Evolutionary conservation across 64 coral and sea anemone species (phyloP).

Genomic region (Actinia tenebrosa): DNA sequence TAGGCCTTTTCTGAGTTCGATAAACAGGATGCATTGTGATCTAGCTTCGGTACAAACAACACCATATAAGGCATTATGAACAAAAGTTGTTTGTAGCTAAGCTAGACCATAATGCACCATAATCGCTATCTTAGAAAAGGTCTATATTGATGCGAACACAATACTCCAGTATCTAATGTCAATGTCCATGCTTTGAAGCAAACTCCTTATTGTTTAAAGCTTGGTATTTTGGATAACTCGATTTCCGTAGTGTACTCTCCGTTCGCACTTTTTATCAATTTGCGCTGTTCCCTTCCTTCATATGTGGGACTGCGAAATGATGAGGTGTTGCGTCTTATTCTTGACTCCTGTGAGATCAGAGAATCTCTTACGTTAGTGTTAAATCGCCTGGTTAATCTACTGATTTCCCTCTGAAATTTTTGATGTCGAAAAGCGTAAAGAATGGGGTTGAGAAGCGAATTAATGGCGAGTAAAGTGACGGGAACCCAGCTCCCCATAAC

Average conservation of each 20-base stretch:
- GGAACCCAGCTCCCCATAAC: conserved; percentile 51
- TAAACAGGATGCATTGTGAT: too few relatives aligned
- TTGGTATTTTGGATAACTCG: not conserved
- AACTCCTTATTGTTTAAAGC: not conserved
- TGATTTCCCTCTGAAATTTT: conserved; percentile 40
- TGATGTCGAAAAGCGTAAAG: conserved; percentile 51
- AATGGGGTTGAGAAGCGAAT: conserved; percentile 44
- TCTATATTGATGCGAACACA: too few relatives aligned
- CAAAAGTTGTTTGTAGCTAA: too few relatives aligned
- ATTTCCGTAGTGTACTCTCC: not conserved
- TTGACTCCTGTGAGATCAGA: not conserved
- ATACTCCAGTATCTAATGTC: too few relatives aligned
- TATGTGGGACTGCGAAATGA: not conserved
- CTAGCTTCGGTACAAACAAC: too few relatives aligned
- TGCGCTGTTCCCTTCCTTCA: not conserved
- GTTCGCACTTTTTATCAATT: not conserved
- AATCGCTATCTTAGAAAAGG: too few relatives aligned
- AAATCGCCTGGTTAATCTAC: not conserved
- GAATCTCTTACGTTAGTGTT: conserved; percentile 1
- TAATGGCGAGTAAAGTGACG: conserved; percentile 39
- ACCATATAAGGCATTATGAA: too few relatives aligned
- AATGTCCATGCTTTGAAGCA: too few relatives aligned
- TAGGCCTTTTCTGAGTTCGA: too few relatives aligned
- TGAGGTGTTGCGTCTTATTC: not conserved
- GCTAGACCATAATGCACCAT: too few relatives aligned